Evolutionary conservation across 2,797 vertebrate species (phyloP).

Genomic region (Myotis myotis): DNA sequence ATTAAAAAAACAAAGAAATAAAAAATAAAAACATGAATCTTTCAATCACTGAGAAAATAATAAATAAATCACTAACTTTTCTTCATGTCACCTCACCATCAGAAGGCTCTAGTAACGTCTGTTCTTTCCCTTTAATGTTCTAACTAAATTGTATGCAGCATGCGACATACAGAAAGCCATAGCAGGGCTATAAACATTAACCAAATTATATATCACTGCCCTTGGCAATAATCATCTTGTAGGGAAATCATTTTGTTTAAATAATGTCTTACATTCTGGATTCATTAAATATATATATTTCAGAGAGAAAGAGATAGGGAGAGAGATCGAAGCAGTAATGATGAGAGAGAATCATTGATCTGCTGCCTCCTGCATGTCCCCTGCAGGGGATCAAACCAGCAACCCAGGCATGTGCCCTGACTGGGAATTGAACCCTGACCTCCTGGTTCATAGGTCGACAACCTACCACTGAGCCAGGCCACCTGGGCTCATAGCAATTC

Average conservation of each 20-base stretch:
- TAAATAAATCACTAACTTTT: background rate
- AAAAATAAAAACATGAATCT: background rate
- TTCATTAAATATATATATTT: background rate
- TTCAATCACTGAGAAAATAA: background rate
- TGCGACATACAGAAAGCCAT: background rate
- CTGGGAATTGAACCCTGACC: no score
- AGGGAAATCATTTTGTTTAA: conserved; percentile 21
- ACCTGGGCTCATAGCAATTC: background rate
- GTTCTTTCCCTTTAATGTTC: conserved; percentile 3
- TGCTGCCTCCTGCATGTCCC: no score
- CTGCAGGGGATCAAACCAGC: no score
- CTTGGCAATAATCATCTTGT: conserved; percentile 45
- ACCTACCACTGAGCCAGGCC: no score
- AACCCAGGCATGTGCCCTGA: no score
- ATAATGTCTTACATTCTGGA: conserved; percentile 25
- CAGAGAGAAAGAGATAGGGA: no score
- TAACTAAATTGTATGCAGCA: background rate
- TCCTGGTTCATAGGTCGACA: no score
- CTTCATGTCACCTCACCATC: background rate
- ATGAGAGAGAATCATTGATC: no score
- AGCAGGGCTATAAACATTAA: conserved; percentile 46
- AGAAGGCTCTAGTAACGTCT: conserved; percentile 17
- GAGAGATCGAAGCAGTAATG: no score
- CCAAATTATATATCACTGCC: conserved; percentile 43
- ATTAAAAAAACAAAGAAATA: no score